phyloP scores from a whole-genome alignment of 2,797 vertebrate genomes.

The Adrianichthys oophorus region DNA sequence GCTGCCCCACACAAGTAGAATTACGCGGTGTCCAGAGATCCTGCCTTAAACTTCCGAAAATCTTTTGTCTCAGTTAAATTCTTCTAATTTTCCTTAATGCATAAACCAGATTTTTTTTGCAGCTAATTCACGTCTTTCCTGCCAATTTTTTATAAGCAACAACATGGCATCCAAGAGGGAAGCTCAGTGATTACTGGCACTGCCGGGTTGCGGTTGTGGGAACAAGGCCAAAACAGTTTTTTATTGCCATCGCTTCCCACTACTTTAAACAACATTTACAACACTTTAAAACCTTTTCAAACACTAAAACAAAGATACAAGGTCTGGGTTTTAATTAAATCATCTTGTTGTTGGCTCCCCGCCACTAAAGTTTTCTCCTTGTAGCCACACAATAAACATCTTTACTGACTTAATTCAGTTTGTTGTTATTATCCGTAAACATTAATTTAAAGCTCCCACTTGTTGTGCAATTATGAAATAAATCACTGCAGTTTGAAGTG shows the following conservation, averaged over 20 bases:
- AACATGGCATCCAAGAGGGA: constrained; percentile 11
- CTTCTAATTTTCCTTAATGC: constrained; percentile 13
- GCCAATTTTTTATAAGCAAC: constrained; percentile 31
- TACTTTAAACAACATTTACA: constrained; percentile 63
- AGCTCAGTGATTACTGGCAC: constrained; percentile 44
- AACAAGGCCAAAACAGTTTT: constrained; percentile 44
- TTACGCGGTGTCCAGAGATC: no score
- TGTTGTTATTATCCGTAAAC: constrained; percentile 53
- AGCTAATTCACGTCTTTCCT: constrained; percentile 11
- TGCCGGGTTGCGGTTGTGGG: constrained; percentile 50
- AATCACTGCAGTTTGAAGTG: constrained; percentile 51
- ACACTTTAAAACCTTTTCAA: constrained; percentile 50
- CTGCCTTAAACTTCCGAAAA: neutral
- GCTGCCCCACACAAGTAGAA: no score
- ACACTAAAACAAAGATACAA: constrained; percentile 58
- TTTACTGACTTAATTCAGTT: constrained; percentile 59
- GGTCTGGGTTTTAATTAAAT: constrained; percentile 61
- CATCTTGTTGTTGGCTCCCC: constrained; percentile 48
- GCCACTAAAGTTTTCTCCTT: constrained; percentile 42
- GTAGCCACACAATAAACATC: constrained; percentile 52
- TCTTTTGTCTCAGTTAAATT: constrained; percentile 3
- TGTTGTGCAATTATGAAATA: constrained; percentile 44
- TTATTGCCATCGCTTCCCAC: constrained; percentile 61
- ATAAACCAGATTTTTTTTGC: constrained; percentile 12
- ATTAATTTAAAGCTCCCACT: constrained; percentile 56